Evolutionary conservation across 1,140 invertebrate species (phyloP), one percentile per base, ranked within the genome.

Genomic region (Sycophila sp.): DNA sequence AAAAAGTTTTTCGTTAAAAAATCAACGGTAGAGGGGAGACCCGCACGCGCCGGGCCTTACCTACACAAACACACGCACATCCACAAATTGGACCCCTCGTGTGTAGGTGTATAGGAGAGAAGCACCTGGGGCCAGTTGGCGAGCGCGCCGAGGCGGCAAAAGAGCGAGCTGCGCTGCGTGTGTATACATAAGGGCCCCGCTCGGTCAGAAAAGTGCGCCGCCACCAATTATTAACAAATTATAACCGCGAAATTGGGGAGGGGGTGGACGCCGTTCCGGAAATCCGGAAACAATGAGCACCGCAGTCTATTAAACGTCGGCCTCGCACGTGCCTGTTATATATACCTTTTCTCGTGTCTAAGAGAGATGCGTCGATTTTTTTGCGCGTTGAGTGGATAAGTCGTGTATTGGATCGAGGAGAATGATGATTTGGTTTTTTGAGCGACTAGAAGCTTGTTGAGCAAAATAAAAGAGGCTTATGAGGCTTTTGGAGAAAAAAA

Each of bases 201-300:
- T 26, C 49, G 15, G n/a, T n/a, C n/a, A n/a, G 38, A 53, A 65
- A 40, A 38, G 13, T 34, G 5, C 62, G 19, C 45, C 13, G 15
- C 24, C 34, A 15, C 4, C 36, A 66, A 66, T 66, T 66, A 66
- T 66, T 42, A 56, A 40, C 26, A 66, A 66, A 66, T 49, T 68
- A 59, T 59, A 59, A 45, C 28, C 28, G 40, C 19, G 26, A 56
- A 67, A 56, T 58, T 56, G 26, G 40, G 28, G 28, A 32, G 24
- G 30, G 10, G 4, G 13, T 1, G 42, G 30, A 10, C 13, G 10
- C 19, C 13, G 13, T 63, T 49, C 45, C 60, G 60, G 60, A 63
- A 63, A 51, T 49, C 60, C 60, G 59, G 59, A 62, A 62, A 62
- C 40, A 28, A 62, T 47, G 40, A 24, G 17, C 8, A 5, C 13